Evolutionary conservation across 2,888 invertebrate species (phyloP).

Genomic region (Mythimna lalbum): DNA sequence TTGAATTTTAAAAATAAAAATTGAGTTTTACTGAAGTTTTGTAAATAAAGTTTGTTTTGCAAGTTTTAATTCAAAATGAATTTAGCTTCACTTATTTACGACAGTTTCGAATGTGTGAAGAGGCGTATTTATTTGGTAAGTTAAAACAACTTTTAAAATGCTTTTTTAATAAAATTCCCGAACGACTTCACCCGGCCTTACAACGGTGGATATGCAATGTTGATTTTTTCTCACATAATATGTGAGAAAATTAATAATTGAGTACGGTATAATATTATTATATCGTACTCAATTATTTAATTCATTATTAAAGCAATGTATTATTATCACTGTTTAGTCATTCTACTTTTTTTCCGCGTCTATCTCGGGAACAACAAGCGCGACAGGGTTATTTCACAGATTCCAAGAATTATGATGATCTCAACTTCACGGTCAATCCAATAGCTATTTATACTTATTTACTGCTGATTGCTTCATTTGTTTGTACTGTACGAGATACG

Average conservation of each 20-base stretch:
- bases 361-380: constrained; percentile 1
- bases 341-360: not conserved
- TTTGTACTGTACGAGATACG: not conserved
- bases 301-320: not conserved
- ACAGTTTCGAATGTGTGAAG: constrained; percentile 74
- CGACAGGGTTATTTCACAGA: constrained; percentile 37
- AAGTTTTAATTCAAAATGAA: constrained; percentile 64
- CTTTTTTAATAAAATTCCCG: no score
- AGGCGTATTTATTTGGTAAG: constrained; percentile 83
- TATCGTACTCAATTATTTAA: not conserved
- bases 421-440: constrained; percentile 65
- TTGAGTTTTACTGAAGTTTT: constrained; percentile 2
- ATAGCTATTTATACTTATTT: constrained; percentile 23
- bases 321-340: not conserved
- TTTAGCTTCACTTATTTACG: constrained; percentile 70
- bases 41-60: constrained; percentile 25
- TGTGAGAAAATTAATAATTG: no score
- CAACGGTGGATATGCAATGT: not conserved
- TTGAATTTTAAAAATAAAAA: constrained; percentile 11
- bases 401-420: constrained; percentile 81
- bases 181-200: no score
- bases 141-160: constrained; percentile 2
- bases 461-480: constrained; percentile 41
- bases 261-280: no score
- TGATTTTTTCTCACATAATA: no score